Base-by-base conservation (phyloP, 2,888 invertebrate genomes). In the Ryuthela nishihirai region DNA sequence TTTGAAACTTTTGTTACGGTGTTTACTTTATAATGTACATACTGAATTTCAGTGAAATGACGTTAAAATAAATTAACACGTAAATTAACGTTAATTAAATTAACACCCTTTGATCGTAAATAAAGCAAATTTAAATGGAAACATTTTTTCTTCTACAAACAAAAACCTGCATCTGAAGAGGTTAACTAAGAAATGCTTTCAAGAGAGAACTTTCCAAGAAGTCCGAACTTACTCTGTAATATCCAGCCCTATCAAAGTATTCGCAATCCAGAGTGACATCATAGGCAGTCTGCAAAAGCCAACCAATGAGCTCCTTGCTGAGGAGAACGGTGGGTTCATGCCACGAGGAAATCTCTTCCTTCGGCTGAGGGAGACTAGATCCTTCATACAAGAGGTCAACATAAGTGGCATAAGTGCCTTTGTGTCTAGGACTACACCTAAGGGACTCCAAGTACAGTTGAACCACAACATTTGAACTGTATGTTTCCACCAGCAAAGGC, bases 401-500 rank as follows among this genome's bases (percentile, higher is more conserved):
- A 24, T 32, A 49, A 20, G 42, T 34, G 2, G 23, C 25, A 35
- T 53, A 60, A 23, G 21, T 36, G 12, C 17, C 25, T 4, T 44
- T 42, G 12, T 25, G 17, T 12, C 26, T 4, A 25, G 60, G 55
- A 10, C 44, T 50, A 36, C 63, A 63, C 10, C 46, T 35, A 9
- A 54, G 18, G 1, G 36, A 24, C 9, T 40, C 38, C 9, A 44
- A 32, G 35, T 49, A 48, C n/a, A 63, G 18, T 15, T 55, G 54
- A 26, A 63, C 60, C 17, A 54, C 41, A 21, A 63, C 59, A 43
- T 63, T 46, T 25, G 56, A 58, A 32, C 46, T 60, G 41, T 60
- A 60, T 2, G 63, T 60, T 38, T 63, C 63, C n/a, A 63, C 63
- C 48, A 60, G 40, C 32, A 60, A 56, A 50, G 63, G 63, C 17